These are phyloP conservation scores for Cavia porcellus DNA, from an alignment of 2,113 vertebrate species.

Conservation along the genomic window DNA sequence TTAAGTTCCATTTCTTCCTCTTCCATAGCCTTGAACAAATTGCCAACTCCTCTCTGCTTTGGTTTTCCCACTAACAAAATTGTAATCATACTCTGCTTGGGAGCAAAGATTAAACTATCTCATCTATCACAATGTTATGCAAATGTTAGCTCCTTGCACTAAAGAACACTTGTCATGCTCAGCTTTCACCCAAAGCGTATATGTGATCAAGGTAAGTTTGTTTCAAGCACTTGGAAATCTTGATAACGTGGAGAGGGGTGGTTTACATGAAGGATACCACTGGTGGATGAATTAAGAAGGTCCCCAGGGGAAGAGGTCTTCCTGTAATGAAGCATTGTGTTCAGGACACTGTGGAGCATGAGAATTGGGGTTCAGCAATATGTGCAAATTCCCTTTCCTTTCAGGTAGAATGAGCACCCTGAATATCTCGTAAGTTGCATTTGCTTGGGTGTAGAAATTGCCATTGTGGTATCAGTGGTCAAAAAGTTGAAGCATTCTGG, in stretches of 20 bases:
- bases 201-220: background rate
- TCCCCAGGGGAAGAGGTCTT: background rate
- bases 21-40: background rate
- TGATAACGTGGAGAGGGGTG: background rate
- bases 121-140: background rate
- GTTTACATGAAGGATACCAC: background rate
- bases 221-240: background rate
- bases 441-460: background rate
- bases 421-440: background rate
- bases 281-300: background rate
- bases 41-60: background rate
- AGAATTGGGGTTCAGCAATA: background rate
- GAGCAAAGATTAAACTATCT: background rate
- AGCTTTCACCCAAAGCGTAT: background rate
- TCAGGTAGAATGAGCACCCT: background rate
- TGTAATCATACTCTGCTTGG: too few species aligned
- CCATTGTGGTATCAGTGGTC: background rate
- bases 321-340: background rate
- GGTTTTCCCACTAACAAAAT: background rate
- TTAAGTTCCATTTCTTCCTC: background rate
- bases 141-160: background rate
- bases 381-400: background rate
- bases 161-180: accelerated
- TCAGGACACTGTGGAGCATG: background rate
- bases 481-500: background rate